Base-by-base conservation (phyloP, 2,797 vertebrate species). In the Cheirogaleus major region DNA sequence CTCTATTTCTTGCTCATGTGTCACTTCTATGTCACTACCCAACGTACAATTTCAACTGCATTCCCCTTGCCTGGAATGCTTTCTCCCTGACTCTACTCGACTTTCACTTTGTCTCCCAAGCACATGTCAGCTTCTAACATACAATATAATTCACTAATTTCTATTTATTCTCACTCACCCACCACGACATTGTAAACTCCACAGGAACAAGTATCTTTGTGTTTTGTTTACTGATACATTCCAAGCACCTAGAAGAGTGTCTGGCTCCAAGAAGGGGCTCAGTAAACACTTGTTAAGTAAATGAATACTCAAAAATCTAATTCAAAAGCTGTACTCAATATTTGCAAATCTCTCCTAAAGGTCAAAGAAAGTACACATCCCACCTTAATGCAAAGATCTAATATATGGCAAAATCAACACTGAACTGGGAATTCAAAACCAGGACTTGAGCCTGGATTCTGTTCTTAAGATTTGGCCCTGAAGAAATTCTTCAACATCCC, bases 1-100 rank as follows among this genome's bases (percentile, higher is more conserved):
- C 27, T 45, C 7, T 2, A 2, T 10, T n/a, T 35, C 17, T 38
- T 32, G 41, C 35, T 25, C 25, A 48, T 0, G 0, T 12, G 38
- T 57, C 61, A 72, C 32, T n/a, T 63, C 76, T 7, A 7, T 0
- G 3, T 25, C 17, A 73, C 2, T 11, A 55, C 32, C 15, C 12
- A 8, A 15, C 2, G 18, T 12, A 73, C 38, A 70, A 20, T 13
- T 43, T 38, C 76, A 52, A 5, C 2, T 8, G 9, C 41, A 65
- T 18, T 57, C 11, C 17, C 7, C 20, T 22, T 20, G 14, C 9
- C 48, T 8, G 12, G 4, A 15, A 32, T 17, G 76, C 6, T 8
- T 41, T n/a, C 57, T 63, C 11, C 13, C 30, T 17, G 2, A 32
- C n/a, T 78, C 48, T 27, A 9, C 45, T 72, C 43, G 8, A 7